Conservation (phyloP, 1,140 invertebrate species). For the Anagrus nilaparvatae region DNA sequence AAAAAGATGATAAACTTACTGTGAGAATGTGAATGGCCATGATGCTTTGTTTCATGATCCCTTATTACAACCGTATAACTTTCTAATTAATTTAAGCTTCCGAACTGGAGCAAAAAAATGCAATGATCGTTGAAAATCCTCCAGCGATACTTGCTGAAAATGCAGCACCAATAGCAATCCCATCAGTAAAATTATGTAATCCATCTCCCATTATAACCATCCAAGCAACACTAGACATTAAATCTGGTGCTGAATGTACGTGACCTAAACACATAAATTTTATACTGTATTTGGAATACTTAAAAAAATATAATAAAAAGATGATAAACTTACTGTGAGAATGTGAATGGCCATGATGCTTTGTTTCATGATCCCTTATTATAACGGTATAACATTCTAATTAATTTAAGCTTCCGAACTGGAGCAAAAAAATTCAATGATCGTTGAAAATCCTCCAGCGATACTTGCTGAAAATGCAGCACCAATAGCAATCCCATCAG, state of each 20-base stretch:
- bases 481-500: constrained; percentile 23
- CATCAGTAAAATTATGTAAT: constrained; percentile 21
- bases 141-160: constrained; percentile 62
- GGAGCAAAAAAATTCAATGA: constrained; percentile 85
- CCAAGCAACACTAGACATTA: constrained; percentile 58
- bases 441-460: constrained; percentile 80
- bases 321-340: constrained; percentile 49
- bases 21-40: constrained; percentile 76
- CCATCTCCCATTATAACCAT: constrained; percentile 30
- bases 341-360: constrained; percentile 78
- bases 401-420: too few species aligned
- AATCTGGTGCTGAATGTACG: constrained; percentile 69
- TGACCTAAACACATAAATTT: constrained; percentile 38
- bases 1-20: constrained; percentile 33
- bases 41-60: constrained; percentile 69
- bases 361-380: constrained; percentile 61
- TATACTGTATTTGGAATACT: too few species aligned
- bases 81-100: constrained; percentile 46
- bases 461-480: constrained; percentile 50
- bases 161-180: constrained; percentile 23
- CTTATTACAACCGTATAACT: constrained; percentile 57
- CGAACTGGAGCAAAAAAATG: constrained; percentile 87
- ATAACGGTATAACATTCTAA: constrained; percentile 57
- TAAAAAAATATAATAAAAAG: too few species aligned
- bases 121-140: constrained; percentile 82